A percentile compares a stretch with the other conserved stretches of the same genome.
Evolutionary conservation across 2,797 vertebrate species (phyloP).

Genomic region (Pseudochirops cupreus): DNA sequence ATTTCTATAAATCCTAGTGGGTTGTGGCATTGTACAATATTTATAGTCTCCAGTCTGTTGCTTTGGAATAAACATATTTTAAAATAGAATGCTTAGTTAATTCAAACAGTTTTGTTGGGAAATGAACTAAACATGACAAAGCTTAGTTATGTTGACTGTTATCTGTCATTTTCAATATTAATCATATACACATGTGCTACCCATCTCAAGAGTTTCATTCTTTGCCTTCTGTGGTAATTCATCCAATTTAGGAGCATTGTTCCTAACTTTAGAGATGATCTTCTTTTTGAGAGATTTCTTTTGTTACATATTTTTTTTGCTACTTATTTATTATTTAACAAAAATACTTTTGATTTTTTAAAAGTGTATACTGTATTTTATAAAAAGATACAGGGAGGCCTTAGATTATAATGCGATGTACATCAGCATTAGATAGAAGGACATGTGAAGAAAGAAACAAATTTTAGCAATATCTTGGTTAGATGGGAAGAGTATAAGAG

Average conservation of each 20-base stretch:
- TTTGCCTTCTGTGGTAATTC: conserved; percentile 24
- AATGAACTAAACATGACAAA: conserved; percentile 28
- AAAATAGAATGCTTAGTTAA: conserved; percentile 42
- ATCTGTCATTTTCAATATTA: conserved; percentile 27
- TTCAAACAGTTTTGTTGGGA: conserved; percentile 33
- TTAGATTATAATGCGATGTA: conserved; percentile 11
- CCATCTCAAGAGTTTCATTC: conserved; percentile 13
- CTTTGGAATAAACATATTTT: conserved; percentile 39
- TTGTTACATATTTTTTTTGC: conserved; percentile 5
- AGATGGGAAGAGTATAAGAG: not conserved
- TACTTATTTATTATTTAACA: not conserved
- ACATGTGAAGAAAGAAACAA: not conserved
- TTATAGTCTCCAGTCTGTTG: conserved; percentile 45
- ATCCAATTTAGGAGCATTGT: not conserved
- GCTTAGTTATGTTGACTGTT: conserved; percentile 29
- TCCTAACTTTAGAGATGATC: conserved; percentile 5
- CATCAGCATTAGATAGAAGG: not conserved
- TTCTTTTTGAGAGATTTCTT: not conserved
- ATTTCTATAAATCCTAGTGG: conserved; percentile 16
- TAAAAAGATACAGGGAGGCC: not conserved
- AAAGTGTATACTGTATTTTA: not conserved
- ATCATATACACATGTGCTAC: conserved; percentile 35
- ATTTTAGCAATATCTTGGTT: not conserved
- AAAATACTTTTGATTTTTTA: not conserved
- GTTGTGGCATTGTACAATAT: conserved; percentile 31